Evolutionary conservation across 2,888 invertebrate genomes (phyloP).

Genomic region (Aphodius sticticus): DNA sequence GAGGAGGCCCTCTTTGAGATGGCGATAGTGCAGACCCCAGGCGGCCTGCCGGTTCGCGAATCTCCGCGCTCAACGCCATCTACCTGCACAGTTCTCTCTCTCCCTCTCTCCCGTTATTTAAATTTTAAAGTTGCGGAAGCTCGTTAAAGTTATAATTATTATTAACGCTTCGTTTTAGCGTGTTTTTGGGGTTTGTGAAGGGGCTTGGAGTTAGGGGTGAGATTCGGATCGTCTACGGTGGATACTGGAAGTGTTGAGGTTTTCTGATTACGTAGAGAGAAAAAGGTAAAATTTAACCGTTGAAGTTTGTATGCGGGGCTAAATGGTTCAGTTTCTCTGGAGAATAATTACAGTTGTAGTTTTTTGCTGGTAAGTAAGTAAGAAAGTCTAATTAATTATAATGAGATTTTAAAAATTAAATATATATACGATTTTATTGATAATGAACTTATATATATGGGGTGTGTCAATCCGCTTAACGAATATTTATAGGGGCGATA

Average conservation of each 20-base stretch:
- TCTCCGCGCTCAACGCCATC: not conserved
- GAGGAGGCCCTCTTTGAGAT: not conserved
- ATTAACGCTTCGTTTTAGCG: constrained; percentile 31
- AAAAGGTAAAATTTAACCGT: not conserved
- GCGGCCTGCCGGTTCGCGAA: not conserved
- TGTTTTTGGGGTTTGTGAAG: not conserved
- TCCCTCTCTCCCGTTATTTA: constrained; percentile 33
- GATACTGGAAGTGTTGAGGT: not conserved
- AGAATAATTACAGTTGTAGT: not conserved
- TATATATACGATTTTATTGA: too few relatives aligned
- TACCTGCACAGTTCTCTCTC: not conserved
- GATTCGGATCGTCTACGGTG: not conserved
- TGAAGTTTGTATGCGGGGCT: not conserved
- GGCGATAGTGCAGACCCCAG: not conserved
- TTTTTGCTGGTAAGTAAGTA: not conserved
- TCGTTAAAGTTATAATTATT: constrained; percentile 39
- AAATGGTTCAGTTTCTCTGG: not conserved
- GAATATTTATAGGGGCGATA: too few relatives aligned
- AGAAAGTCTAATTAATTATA: too few relatives aligned
- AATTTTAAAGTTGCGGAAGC: constrained; percentile 35
- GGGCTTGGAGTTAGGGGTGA: not conserved
- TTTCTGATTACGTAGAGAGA: not conserved
- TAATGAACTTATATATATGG: too few relatives aligned
- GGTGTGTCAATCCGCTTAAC: too few relatives aligned
- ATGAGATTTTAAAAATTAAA: too few relatives aligned